These are phyloP conservation scores for Chlorodrepanis virens DNA, from an alignment of 2,113 vertebrate species.

Conservation along the genomic window DNA sequence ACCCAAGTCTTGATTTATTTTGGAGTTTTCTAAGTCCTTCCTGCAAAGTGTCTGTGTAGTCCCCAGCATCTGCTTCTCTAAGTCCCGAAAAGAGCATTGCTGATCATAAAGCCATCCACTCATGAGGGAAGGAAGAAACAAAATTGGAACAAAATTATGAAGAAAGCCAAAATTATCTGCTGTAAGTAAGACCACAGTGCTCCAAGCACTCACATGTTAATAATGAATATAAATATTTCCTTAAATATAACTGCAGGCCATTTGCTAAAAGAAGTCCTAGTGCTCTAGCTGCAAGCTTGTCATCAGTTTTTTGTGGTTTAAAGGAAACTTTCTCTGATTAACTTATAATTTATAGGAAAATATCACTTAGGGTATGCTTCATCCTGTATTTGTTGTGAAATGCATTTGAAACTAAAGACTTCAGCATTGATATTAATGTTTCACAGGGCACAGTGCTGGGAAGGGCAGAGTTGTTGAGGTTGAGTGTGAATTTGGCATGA, in stretches of 20 bases:
- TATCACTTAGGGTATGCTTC: not conserved
- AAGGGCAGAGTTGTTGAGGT: not conserved
- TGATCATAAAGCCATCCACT: not conserved
- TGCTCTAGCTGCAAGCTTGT: not conserved
- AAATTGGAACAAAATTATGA: not conserved
- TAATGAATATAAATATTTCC: not conserved
- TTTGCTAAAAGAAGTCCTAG: not conserved
- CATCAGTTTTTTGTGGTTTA: not conserved
- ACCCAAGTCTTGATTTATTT: not conserved
- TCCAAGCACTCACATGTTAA: not conserved
- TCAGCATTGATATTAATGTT: not conserved
- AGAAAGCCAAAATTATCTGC: not conserved
- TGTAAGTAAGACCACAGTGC: not conserved
- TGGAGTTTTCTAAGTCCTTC: not conserved
- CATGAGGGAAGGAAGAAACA: not conserved
- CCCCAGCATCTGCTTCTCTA: not conserved
- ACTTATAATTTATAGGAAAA: not conserved
- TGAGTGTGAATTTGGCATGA: not conserved
- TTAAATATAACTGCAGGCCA: not conserved
- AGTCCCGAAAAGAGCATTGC: not conserved
- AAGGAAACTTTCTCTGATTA: not conserved
- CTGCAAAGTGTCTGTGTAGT: not conserved
- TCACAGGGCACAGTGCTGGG: not conserved
- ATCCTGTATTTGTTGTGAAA: not conserved
- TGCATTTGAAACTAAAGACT: not conserved